A percentile compares a stretch with the other conserved stretches of the same genome.
These are phyloP conservation scores for Neuroterus valhalla DNA, from an alignment of 1,140 invertebrate species.

Conservation along the genomic window DNA sequence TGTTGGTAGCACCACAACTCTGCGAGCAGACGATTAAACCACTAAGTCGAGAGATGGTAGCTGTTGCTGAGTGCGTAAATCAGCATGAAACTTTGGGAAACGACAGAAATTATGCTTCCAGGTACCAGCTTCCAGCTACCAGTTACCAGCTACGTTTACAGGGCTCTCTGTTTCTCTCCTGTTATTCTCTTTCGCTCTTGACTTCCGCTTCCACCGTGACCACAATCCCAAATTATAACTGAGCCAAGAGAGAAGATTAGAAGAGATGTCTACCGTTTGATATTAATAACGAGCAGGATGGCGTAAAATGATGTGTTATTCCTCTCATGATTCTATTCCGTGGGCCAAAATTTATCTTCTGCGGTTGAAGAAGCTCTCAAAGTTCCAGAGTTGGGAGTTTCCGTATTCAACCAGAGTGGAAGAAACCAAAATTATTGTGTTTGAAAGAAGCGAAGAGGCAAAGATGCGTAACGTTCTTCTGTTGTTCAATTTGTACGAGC, in stretches of 20 bases:
- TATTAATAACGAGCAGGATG: too few relatives aligned
- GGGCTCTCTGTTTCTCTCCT: conserved; percentile 15
- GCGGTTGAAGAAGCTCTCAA: too few relatives aligned
- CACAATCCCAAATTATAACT: conserved; percentile 25
- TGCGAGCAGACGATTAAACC: conserved; percentile 28
- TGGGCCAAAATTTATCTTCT: too few relatives aligned
- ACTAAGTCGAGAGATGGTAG: conserved; percentile 26
- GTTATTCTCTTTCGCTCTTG: conserved; percentile 14
- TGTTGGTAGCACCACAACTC: conserved; percentile 27
- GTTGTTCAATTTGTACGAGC: too few relatives aligned
- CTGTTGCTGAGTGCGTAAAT: conserved; percentile 28
- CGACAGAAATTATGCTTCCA: conserved; percentile 7
- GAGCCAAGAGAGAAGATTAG: neutral
- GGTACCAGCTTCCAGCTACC: neutral
- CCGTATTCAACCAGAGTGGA: too few relatives aligned
- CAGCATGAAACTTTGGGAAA: conserved; percentile 17
- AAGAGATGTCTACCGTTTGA: neutral
- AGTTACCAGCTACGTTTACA: conserved; percentile 10
- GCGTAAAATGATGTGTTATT: too few relatives aligned
- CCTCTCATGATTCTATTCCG: too few relatives aligned
- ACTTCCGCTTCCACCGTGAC: conserved; percentile 20
- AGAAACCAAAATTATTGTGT: too few relatives aligned
- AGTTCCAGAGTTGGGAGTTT: too few relatives aligned
- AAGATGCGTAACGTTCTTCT: too few relatives aligned
- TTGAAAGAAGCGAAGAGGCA: too few relatives aligned